These are phyloP conservation scores for Holacanthus passer DNA, from an alignment of 2,113 vertebrate genomes.

Conservation along the genomic window DNA sequence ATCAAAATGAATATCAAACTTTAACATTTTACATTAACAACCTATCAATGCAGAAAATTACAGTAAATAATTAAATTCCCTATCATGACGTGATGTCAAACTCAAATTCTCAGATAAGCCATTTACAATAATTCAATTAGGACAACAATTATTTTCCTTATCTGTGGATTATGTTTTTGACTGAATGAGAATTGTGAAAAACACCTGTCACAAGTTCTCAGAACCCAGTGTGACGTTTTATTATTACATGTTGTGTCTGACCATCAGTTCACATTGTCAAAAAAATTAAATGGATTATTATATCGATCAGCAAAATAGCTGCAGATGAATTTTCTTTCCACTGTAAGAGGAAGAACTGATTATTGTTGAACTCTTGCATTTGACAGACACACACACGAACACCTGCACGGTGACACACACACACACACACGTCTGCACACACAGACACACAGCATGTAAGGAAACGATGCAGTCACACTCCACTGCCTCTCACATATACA, in stretches of 20 bases:
- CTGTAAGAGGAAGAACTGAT: background rate
- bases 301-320: slow-evolving; percentile 7
- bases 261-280: background rate
- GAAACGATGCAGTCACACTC: slow-evolving; percentile 34
- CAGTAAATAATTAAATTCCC: background rate
- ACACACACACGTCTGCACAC: background rate
- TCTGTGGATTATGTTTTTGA: background rate
- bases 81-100: background rate
- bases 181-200: background rate
- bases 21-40: background rate
- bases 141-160: background rate
- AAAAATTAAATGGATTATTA: background rate
- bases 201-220: background rate
- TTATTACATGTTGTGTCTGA: slow-evolving; percentile 1
- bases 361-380: slow-evolving; percentile 1
- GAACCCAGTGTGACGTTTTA: background rate
- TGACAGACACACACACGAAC: background rate
- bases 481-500: slow-evolving; percentile 39
- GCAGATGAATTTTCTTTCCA: background rate
- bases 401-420: background rate
- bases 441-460: slow-evolving; percentile 38
- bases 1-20: background rate
- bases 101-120: background rate
- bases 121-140: background rate
- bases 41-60: background rate